Evolutionary conservation across 2,113 vertebrate genomes (phyloP), one percentile per base, ranked within the genome.

Genomic region (Serinus canaria): DNA sequence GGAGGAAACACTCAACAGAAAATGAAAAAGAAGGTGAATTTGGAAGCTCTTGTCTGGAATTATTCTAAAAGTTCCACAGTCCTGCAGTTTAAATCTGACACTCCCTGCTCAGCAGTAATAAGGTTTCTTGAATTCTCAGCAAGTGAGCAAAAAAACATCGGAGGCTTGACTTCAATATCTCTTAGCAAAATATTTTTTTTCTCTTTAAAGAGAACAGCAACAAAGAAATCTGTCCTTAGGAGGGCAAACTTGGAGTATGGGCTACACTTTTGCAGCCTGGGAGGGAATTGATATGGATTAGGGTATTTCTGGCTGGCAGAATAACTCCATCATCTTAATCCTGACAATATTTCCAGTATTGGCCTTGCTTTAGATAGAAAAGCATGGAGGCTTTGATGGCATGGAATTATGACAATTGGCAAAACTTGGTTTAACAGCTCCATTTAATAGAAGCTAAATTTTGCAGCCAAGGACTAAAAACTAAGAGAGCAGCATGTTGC

Each of bases 121-220:
- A 72, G 15, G 44, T 68, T 96, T 80, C 74, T 62, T 41, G 63
- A 89, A 85, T 96, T 97, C 96, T 87, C 92, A 93, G 89, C 83
- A 79, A 96, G 88, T 18, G 90, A 86, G 13, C 43, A 50, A 73
- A 91, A 95, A 95, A 87, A 52, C 50, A 78, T 22, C 0, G 0
- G 30, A 68, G 30, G 8, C 30, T 84, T 84, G 66, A 93, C 53
- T 95, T 93, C 50, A 89, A 77, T 79, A 80, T 73, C 49, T 78
- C 86, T 66, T 70, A 70, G 50, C 46, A 81, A 89, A 83, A 89
- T 80, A 73, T 85, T 92, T 89, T 92, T 92, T 91, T 94, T 83
- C 53, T 80, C 64, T 84, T 89, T 68, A 56, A 31, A 86, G 78
- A 76, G 15, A 22, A 14, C 13, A 72, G 33, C 50, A 79, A 91